phyloP scores from a whole-genome alignment of 2,888 invertebrate genomes.

The Chrysodeixis includens region DNA sequence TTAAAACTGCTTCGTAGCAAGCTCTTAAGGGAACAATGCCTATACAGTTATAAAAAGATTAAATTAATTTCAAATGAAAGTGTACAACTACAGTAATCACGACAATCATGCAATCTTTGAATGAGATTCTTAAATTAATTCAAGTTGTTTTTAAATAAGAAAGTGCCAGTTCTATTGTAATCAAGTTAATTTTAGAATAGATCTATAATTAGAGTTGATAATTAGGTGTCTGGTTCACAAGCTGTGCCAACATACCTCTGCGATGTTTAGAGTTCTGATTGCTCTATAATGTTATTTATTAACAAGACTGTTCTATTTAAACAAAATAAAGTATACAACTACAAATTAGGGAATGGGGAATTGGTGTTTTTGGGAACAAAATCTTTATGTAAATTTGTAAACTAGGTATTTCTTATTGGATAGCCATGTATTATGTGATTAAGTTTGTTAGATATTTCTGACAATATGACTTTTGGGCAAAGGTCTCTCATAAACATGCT shows the following conservation, averaged over 20 bases:
- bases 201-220: slow-evolving; percentile 17
- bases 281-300: slow-evolving; percentile 12
- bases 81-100: too few species aligned
- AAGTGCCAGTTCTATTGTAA: background rate
- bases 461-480: too few species aligned
- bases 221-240: slow-evolving; percentile 31
- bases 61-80: too few species aligned
- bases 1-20: too few species aligned
- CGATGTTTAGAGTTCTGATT: slow-evolving; percentile 10
- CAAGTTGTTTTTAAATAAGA: background rate
- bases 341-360: background rate
- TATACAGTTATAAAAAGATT: too few species aligned
- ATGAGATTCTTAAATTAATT: slow-evolving; percentile 22
- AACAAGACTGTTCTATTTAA: slow-evolving; percentile 13
- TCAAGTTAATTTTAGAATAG: slow-evolving; percentile 9
- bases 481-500: too few species aligned
- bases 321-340: slow-evolving; percentile 8
- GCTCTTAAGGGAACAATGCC: too few species aligned
- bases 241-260: slow-evolving; percentile 20
- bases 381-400: background rate
- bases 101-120: background rate
- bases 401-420: background rate
- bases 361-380: background rate
- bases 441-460: too few species aligned
- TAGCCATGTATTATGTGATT: too few species aligned